These are phyloP conservation scores for Coelopa frigida DNA, from an alignment of 1,140 invertebrate genomes.

Conservation along the genomic window DNA sequence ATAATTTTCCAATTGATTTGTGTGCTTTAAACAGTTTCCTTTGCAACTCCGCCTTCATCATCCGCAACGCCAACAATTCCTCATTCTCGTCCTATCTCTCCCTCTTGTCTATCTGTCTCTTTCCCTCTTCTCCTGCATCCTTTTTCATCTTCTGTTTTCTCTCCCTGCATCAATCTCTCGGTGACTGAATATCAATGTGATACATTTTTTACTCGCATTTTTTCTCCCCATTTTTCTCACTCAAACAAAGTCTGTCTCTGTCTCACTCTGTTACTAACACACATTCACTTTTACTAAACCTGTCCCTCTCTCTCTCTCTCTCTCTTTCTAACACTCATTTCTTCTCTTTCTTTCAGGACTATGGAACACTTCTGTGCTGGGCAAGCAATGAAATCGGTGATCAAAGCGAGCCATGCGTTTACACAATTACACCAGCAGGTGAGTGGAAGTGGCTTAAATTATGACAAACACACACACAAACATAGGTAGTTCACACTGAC, in stretches of 20 bases:
- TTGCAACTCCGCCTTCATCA: too few species aligned
- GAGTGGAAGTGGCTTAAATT: too few species aligned
- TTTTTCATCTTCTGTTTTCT: too few species aligned
- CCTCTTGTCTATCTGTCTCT: too few species aligned
- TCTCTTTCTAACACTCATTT: constrained; percentile 3
- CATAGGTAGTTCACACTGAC: too few species aligned
- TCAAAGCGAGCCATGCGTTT: constrained; percentile 67
- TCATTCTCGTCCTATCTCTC: too few species aligned
- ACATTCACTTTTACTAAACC: not conserved
- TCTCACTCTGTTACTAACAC: constrained; percentile 1
- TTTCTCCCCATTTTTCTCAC: not conserved
- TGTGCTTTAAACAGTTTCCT: too few species aligned
- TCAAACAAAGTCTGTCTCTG: not conserved
- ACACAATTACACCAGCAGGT: constrained; percentile 72
- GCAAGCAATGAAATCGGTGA: constrained; percentile 65
- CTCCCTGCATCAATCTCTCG: too few species aligned
- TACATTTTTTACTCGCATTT: constrained; percentile 5
- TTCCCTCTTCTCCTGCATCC: too few species aligned
- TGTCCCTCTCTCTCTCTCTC: not conserved
- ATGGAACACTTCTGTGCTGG: constrained; percentile 70
- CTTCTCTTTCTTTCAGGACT: constrained; percentile 52
- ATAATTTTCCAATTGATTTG: constrained; percentile 44
- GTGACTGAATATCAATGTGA: too few species aligned
- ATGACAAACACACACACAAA: too few species aligned
- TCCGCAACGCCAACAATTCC: too few species aligned